Conservation (phyloP, 2,113 vertebrate genomes). For the Poicephalus gulielmi region DNA sequence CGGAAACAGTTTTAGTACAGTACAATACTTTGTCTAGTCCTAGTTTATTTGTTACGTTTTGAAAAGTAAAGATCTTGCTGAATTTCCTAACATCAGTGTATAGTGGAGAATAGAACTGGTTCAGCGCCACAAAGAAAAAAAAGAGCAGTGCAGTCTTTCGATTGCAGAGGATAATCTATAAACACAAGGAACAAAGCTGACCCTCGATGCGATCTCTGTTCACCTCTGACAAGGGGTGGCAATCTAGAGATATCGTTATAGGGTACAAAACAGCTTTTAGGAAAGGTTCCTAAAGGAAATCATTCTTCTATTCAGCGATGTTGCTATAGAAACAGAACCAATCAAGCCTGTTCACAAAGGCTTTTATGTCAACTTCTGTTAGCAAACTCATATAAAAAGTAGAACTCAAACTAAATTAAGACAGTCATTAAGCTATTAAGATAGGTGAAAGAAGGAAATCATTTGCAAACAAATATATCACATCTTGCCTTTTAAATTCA, state of each 20-base stretch:
- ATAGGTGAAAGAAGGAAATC: background rate
- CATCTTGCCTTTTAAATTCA: background rate
- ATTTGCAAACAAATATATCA: slow-evolving; percentile 7
- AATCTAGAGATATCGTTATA: slow-evolving; percentile 70
- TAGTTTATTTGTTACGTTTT: slow-evolving; percentile 44
- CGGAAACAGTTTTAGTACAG: slow-evolving; percentile 22
- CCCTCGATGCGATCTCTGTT: slow-evolving; percentile 73
- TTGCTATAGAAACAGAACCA: slow-evolving; percentile 80
- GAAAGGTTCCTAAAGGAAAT: slow-evolving; percentile 79
- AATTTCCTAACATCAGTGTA: slow-evolving; percentile 21
- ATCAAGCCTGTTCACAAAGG: slow-evolving; percentile 74
- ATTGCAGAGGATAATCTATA: slow-evolving; percentile 73
- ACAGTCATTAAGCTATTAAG: slow-evolving; percentile 52
- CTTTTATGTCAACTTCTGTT: slow-evolving; percentile 77
- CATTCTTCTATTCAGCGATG: slow-evolving; percentile 71
- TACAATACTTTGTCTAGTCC: slow-evolving; percentile 3
- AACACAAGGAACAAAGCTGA: slow-evolving; percentile 75
- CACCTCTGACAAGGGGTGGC: slow-evolving; percentile 72
- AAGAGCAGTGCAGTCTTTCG: slow-evolving; percentile 58
- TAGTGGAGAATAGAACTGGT: slow-evolving; percentile 31
- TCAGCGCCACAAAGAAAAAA: slow-evolving; percentile 41
- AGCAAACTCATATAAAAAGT: slow-evolving; percentile 75
- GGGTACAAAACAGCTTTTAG: slow-evolving; percentile 77
- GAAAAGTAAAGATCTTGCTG: slow-evolving; percentile 17
- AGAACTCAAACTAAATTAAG: slow-evolving; percentile 71